Evolutionary conservation across 2,113 vertebrate genomes (phyloP).

Genomic region (Xiphias gladius): DNA sequence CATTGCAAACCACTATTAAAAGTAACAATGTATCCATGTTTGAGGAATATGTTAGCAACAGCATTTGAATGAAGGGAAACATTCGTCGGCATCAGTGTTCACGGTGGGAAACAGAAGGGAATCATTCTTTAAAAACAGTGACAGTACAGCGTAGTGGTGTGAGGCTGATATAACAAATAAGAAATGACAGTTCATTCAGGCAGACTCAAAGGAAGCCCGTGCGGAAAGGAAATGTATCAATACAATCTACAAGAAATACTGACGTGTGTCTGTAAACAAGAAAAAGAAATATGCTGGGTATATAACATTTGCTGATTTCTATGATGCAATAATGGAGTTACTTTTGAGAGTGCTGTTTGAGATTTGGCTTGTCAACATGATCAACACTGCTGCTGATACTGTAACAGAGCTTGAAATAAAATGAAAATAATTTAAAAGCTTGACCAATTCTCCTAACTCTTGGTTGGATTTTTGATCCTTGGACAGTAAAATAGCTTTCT

Average conservation of each 20-base stretch:
- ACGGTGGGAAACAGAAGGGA: conserved; percentile 25
- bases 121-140: conserved; percentile 27
- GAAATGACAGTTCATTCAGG: conserved; percentile 11
- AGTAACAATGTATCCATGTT: conserved; percentile 59
- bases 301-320: conserved; percentile 20
- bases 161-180: conserved; percentile 9
- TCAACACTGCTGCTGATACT: conserved; percentile 23
- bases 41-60: conserved; percentile 55
- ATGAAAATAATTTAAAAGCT: background rate
- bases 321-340: conserved; percentile 11
- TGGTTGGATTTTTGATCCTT: background rate
- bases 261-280: conserved; percentile 66
- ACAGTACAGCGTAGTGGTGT: conserved; percentile 35
- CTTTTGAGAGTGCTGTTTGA: conserved; percentile 1
- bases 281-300: conserved; percentile 43
- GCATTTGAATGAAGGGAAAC: conserved; percentile 58
- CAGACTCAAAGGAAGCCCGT: conserved; percentile 46
- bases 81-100: conserved; percentile 57
- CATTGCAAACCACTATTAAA: conserved; percentile 49
- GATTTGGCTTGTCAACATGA: conserved; percentile 29
- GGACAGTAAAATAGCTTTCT: conserved; percentile 19
- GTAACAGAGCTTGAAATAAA: conserved; percentile 33
- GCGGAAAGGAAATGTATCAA: conserved; percentile 45
- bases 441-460: background rate
- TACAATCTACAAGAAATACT: conserved; percentile 63